Conservation (phyloP, 2,888 invertebrate species). For the Strigamia crassipes region DNA sequence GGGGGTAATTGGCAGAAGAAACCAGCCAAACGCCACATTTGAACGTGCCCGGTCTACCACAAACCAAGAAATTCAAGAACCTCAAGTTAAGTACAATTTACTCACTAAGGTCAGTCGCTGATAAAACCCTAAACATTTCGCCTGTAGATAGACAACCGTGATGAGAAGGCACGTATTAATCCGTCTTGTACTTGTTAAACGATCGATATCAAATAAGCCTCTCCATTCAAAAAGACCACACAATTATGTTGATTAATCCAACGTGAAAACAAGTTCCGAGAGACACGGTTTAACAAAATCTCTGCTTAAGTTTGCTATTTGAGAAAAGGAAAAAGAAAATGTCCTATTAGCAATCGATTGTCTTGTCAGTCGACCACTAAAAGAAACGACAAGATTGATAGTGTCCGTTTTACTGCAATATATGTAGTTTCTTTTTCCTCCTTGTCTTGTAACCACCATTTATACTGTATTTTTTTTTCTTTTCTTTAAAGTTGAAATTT, state of each 20-base stretch:
- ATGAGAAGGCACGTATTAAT: neutral
- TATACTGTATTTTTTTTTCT: neutral
- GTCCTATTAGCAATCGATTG: conserved; percentile 18
- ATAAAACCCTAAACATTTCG: conserved; percentile 6
- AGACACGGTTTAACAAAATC: neutral
- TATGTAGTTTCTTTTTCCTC: neutral
- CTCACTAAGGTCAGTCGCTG: neutral
- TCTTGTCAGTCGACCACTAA: neutral
- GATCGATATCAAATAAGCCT: conserved; percentile 12
- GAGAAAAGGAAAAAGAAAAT: neutral
- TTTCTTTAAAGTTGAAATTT: neutral
- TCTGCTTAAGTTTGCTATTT: neutral
- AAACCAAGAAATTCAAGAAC: conserved; percentile 19
- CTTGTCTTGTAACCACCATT: neutral
- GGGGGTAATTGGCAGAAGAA: conserved; percentile 33
- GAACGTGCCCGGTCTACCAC: neutral
- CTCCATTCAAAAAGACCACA: neutral
- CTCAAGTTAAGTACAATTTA: conserved; percentile 5
- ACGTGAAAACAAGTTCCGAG: neutral
- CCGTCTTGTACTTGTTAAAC: conserved; percentile 25
- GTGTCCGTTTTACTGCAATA: neutral
- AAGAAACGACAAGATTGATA: conserved; percentile 32
- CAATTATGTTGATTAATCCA: conserved; percentile 19
- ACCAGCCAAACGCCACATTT: neutral
- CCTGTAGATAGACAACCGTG: neutral